Evolutionary conservation across 2,797 vertebrate genomes (phyloP).

Genomic region (Poecilia picta): DNA sequence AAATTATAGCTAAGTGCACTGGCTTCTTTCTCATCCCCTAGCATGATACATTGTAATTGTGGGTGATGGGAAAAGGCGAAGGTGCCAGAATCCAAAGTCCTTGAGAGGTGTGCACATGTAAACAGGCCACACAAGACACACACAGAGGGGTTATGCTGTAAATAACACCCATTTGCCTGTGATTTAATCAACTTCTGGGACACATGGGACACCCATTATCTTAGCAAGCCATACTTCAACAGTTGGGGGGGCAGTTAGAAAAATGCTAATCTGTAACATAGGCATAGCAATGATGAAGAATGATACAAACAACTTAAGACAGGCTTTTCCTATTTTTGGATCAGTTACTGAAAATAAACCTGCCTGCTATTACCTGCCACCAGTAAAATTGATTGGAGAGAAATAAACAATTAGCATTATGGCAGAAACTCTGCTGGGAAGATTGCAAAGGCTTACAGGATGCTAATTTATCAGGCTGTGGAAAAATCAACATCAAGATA

Average conservation of each 20-base stretch:
- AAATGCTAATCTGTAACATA: slow-evolving; percentile 19
- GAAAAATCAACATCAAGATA: slow-evolving; percentile 48
- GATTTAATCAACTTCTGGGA: slow-evolving; percentile 79
- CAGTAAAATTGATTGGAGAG: slow-evolving; percentile 37
- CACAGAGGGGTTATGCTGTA: slow-evolving; percentile 53
- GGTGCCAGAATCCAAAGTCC: slow-evolving; percentile 58
- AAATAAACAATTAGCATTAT: slow-evolving; percentile 55
- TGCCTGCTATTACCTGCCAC: slow-evolving; percentile 10
- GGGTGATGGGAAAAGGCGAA: slow-evolving; percentile 26
- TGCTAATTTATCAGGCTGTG: slow-evolving; percentile 38
- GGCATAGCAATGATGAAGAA: neutral
- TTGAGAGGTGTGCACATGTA: slow-evolving; percentile 57
- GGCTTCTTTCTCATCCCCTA: slow-evolving; percentile 30
- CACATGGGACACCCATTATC: slow-evolving; percentile 62
- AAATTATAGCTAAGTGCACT: slow-evolving; percentile 50
- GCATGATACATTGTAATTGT: slow-evolving; percentile 51
- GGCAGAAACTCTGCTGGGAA: slow-evolving; percentile 47
- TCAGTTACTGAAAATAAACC: slow-evolving; percentile 40
- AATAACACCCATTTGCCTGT: slow-evolving; percentile 70
- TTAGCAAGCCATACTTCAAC: slow-evolving; percentile 72
- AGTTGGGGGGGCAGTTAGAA: slow-evolving; percentile 24
- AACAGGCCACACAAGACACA: slow-evolving; percentile 42
- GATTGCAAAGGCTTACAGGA: slow-evolving; percentile 62
- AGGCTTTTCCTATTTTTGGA: neutral
- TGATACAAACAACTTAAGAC: neutral